phyloP scores from a whole-genome alignment of 2,113 vertebrate species.

The Hyla sarda region DNA sequence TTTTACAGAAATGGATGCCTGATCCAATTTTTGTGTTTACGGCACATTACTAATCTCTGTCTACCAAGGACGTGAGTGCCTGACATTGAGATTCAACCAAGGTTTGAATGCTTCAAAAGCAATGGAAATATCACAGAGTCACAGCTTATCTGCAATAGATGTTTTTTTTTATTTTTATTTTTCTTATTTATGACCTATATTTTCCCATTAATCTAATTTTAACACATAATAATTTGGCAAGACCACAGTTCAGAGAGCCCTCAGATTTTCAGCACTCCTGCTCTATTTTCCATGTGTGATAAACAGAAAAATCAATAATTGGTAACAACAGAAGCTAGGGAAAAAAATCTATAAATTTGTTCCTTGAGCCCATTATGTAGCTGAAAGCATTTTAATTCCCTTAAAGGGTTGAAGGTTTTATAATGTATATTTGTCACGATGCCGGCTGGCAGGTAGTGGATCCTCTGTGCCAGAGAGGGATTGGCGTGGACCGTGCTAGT shows the following conservation, averaged over 20 bases:
- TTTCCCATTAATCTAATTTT: conserved; percentile 29
- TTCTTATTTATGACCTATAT: conserved; percentile 46
- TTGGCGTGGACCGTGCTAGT: too few species aligned
- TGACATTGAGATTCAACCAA: conserved; percentile 39
- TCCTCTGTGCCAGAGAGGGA: too few species aligned
- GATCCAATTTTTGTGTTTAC: conserved; percentile 28
- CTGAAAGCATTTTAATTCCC: background rate
- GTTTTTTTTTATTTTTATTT: background rate
- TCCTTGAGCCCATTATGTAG: background rate
- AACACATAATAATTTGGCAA: conserved; percentile 24
- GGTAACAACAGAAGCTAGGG: conserved; percentile 12
- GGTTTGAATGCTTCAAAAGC: conserved; percentile 8
- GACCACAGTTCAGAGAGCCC: conserved; percentile 12
- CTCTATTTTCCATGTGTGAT: conserved; percentile 45
- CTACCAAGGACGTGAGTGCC: conserved; percentile 32
- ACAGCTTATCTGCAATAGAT: conserved; percentile 30
- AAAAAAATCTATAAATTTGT: conserved; percentile 14
- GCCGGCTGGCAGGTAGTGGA: too few species aligned
- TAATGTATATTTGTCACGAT: too few species aligned
- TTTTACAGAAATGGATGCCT: conserved; percentile 16
- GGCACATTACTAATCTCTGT: conserved; percentile 27
- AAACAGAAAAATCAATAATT: conserved; percentile 21
- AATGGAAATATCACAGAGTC: conserved; percentile 44
- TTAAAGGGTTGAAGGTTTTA: background rate
- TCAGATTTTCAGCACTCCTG: background rate